A percentile compares a stretch with the other conserved stretches of the same genome.
Evolutionary conservation across 2,888 invertebrate species (phyloP).

Genomic region (Drosophila atripex): DNA sequence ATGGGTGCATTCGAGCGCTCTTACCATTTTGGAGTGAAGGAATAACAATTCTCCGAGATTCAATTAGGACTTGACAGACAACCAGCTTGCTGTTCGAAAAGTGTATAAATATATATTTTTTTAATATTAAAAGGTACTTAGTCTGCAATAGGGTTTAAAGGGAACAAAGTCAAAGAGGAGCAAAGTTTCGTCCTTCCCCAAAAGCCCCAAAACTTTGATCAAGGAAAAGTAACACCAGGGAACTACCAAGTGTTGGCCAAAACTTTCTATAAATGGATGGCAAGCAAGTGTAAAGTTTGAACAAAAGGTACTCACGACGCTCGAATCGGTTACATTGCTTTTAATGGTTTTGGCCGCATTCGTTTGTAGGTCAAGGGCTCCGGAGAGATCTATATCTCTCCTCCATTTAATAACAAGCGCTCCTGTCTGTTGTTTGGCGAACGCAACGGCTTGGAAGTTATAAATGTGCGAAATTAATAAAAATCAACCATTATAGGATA

Average conservation of each 20-base stretch:
- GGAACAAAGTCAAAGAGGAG: background rate
- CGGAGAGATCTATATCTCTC: background rate
- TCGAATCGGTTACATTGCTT: background rate
- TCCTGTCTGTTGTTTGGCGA: background rate
- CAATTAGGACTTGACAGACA: constrained; percentile 4
- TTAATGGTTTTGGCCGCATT: background rate
- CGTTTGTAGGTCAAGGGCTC: background rate
- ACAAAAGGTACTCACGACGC: background rate
- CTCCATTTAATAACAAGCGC: background rate
- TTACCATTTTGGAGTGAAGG: background rate
- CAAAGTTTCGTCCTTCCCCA: background rate
- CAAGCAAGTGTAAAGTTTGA: background rate
- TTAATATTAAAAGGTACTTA: background rate
- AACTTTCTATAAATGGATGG: background rate
- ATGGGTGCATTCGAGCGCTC: background rate
- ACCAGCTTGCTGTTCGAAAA: background rate
- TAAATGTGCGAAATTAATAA: constrained; percentile 77
- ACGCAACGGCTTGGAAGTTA: constrained; percentile 65
- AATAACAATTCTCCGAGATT: constrained; percentile 4
- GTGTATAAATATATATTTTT: too few species aligned
- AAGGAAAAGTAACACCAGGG: background rate
- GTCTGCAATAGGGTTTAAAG: background rate
- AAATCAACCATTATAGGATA: constrained; percentile 57
- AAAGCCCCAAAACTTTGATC: background rate
- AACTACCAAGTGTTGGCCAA: background rate